These are phyloP conservation scores for Lycaena phlaeas DNA, from an alignment of 2,888 invertebrate genomes.

Conservation along the genomic window DNA sequence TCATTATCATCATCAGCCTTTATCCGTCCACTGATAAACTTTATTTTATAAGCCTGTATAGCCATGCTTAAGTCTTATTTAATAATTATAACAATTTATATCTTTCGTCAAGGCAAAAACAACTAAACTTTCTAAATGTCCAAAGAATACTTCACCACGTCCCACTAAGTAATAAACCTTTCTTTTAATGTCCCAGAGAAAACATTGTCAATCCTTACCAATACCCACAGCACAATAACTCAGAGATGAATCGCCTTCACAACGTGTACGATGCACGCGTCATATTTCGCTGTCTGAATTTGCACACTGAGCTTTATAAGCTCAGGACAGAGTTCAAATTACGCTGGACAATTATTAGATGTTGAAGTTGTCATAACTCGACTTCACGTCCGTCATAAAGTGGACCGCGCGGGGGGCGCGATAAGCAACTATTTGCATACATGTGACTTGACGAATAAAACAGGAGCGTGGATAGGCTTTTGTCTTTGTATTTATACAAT, in stretches of 20 bases:
- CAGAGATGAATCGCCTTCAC: conserved; percentile 32
- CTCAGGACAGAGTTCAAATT: not conserved
- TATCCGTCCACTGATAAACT: too few species aligned
- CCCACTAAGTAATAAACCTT: not conserved
- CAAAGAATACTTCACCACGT: not conserved
- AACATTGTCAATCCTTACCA: conserved; percentile 18
- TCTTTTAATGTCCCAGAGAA: not conserved
- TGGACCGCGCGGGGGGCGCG: conserved; percentile 34
- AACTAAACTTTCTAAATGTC: too few species aligned
- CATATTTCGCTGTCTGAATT: conserved; percentile 13
- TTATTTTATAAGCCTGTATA: too few species aligned
- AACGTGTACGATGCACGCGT: conserved; percentile 16
- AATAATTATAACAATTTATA: too few species aligned
- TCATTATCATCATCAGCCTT: too few species aligned
- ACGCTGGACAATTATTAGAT: conserved; percentile 5
- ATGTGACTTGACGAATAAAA: conserved; percentile 17
- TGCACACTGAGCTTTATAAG: not conserved
- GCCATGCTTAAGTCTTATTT: too few species aligned
- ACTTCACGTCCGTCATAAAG: conserved; percentile 30
- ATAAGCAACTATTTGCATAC: conserved; percentile 31
- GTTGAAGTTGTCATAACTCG: conserved; percentile 10
- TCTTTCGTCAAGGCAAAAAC: too few species aligned
- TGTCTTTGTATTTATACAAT: conserved; percentile 8
- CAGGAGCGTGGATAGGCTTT: conserved; percentile 15
- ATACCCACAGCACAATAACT: conserved; percentile 35